Conservation (phyloP, 2,888 invertebrate genomes). For the Candidula unifasciata region DNA sequence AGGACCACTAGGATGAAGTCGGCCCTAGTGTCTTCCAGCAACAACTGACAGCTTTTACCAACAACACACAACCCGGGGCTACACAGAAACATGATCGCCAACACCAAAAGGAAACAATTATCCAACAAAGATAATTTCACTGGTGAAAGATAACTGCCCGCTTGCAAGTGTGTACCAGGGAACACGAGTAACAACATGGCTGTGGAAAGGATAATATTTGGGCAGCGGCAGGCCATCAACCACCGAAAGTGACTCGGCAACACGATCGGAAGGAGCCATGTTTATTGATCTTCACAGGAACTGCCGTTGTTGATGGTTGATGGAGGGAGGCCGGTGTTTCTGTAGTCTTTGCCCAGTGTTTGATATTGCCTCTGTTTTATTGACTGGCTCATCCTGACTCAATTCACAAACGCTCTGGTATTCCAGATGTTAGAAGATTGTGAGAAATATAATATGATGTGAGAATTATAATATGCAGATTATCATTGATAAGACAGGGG, state of each 20-base stretch:
- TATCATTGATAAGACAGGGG: too few relatives aligned
- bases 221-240: background rate
- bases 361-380: background rate
- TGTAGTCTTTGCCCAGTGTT: slow-evolving; percentile 10
- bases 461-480: too few relatives aligned
- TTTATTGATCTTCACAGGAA: slow-evolving; percentile 34
- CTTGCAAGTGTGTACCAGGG: background rate
- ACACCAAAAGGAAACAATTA: too few relatives aligned
- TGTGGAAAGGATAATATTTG: slow-evolving; percentile 31
- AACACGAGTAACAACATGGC: background rate
- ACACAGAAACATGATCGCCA: too few relatives aligned
- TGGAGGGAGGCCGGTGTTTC: background rate
- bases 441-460: too few relatives aligned
- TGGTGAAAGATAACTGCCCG: too few relatives aligned
- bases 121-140: too few relatives aligned
- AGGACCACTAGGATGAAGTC: too few relatives aligned
- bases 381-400: background rate
- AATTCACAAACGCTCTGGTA: background rate
- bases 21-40: too few relatives aligned
- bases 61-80: too few relatives aligned
- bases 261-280: slow-evolving; percentile 17
- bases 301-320: slow-evolving; percentile 34
- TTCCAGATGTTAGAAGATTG: too few relatives aligned
- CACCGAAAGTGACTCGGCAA: slow-evolving; percentile 30
- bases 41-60: too few relatives aligned